Evolutionary conservation across 1,140 invertebrate species (phyloP), one percentile per base, ranked within the genome.

Genomic region (Bombus picipes): DNA sequence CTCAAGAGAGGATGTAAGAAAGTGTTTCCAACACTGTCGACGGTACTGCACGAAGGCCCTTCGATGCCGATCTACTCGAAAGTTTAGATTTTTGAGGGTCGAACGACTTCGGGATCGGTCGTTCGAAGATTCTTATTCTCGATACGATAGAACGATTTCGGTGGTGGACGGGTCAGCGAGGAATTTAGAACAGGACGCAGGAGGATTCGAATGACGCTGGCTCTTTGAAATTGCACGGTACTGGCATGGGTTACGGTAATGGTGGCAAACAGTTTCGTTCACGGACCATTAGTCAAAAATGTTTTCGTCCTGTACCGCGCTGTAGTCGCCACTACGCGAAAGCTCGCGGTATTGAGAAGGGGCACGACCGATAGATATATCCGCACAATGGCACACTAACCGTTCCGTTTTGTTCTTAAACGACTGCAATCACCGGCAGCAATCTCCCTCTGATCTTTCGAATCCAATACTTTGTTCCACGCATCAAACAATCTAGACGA

Each of bases 251-350:
- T 91, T 89, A 92, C 89, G 92, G 82, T 92, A 91, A 94, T 93
- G 91, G 89, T 89, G 87, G 91, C 91, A 94, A 94, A 93, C 92
- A 92, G 92, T 93, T 92, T 93, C 92, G 83, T 91, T 94, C 93
- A 93, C 92, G 93, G 92, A 93, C 91, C 93, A 94, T 94, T 94
- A 94, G 92, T 94, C 93, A 94, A 94, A 94, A 94, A 93, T 94
- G 91, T 81, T 91, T 34, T 89, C 87, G 86, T 53, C 53, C 77
- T 68, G 87, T 87, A 86, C 90, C 34, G 32, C 41, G 82, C 83
- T 83, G 88, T 89, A 86, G 89, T 87, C 53, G 62, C 77, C 34
- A 34, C 70, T 76, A 80, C 80, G 77, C 85, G 62, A 37, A 57
- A 85, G 34, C 59, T 59, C n/a, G 59, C 57, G 59, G 62, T 65